phyloP scores from a whole-genome alignment of 2,797 vertebrate species.

The Rhinella marina region DNA sequence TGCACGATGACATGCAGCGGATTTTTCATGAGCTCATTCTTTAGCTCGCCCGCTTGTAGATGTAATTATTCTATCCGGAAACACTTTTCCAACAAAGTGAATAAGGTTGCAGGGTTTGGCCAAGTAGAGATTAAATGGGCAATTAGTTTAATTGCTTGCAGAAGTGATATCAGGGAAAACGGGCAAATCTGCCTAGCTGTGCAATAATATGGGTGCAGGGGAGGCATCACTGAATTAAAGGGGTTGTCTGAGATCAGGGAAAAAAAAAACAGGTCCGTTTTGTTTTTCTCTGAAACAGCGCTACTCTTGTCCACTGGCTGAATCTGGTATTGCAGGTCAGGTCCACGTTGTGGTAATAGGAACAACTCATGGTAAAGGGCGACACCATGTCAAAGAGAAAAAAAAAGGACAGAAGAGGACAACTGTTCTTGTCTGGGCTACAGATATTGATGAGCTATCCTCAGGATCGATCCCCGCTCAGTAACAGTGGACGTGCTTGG shows the following conservation, averaged over 20 bases:
- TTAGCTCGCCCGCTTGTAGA: not conserved
- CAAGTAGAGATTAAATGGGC: constrained; percentile 34
- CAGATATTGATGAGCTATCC: too few relatives aligned
- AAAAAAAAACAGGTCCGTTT: not conserved
- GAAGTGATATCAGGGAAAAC: constrained; percentile 24
- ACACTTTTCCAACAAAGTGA: constrained; percentile 23
- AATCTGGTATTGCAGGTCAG: not conserved
- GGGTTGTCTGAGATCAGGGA: not conserved
- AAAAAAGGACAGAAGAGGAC: too few relatives aligned
- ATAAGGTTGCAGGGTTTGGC: not conserved
- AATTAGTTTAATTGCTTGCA: constrained; percentile 56
- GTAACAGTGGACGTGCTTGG: too few relatives aligned
- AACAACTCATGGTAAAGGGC: too few relatives aligned
- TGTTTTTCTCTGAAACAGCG: not conserved
- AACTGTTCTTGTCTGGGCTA: too few relatives aligned
- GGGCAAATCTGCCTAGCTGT: not conserved
- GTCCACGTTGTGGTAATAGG: too few relatives aligned
- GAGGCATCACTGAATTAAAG: not conserved
- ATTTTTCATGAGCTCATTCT: constrained; percentile 1
- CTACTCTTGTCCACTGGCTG: not conserved
- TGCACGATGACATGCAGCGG: not conserved
- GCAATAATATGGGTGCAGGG: not conserved
- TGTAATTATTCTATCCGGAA: constrained; percentile 38
- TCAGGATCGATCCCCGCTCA: too few relatives aligned
- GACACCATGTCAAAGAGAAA: too few relatives aligned